These are phyloP conservation scores for Atrichornis clamosus DNA, from an alignment of 2,113 vertebrate species.

Conservation along the genomic window DNA sequence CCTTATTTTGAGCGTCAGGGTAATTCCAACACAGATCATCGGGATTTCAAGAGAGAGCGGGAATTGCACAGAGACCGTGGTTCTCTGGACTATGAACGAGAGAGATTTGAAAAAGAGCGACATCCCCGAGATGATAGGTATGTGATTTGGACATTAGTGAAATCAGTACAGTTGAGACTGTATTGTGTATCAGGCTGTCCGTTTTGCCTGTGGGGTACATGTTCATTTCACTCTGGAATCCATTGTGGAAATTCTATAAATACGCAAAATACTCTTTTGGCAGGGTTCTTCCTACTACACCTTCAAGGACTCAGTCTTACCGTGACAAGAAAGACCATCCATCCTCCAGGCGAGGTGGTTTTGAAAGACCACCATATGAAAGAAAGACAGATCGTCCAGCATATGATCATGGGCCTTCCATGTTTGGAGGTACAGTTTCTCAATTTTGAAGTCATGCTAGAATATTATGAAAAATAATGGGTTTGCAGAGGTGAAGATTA, in stretches of 20 bases:
- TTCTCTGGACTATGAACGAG: constrained; percentile 85
- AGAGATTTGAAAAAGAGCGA: constrained; percentile 89
- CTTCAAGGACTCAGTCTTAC: constrained; percentile 79
- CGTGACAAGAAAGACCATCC: constrained; percentile 87
- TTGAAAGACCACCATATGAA: constrained; percentile 86
- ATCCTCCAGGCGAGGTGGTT: constrained; percentile 81
- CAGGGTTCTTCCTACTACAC: constrained; percentile 70
- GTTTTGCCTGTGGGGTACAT: neutral
- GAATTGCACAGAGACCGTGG: constrained; percentile 79
- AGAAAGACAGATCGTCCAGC: constrained; percentile 82
- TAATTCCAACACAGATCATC: constrained; percentile 83
- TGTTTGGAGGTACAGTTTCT: constrained; percentile 80
- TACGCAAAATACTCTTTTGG: neutral
- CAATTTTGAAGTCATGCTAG: neutral
- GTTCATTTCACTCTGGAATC: neutral
- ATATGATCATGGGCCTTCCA: constrained; percentile 81
- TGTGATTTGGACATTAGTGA: fast-evolving
- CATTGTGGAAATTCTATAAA: neutral
- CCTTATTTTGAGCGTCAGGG: constrained; percentile 86
- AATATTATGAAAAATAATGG: neutral
- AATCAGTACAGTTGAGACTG: neutral
- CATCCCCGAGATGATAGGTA: constrained; percentile 90
- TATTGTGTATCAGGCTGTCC: neutral
- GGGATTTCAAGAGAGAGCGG: constrained; percentile 89
- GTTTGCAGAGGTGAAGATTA: neutral